Conservation (phyloP, 2,113 vertebrate species). For the Aldabrachelys gigantea region DNA sequence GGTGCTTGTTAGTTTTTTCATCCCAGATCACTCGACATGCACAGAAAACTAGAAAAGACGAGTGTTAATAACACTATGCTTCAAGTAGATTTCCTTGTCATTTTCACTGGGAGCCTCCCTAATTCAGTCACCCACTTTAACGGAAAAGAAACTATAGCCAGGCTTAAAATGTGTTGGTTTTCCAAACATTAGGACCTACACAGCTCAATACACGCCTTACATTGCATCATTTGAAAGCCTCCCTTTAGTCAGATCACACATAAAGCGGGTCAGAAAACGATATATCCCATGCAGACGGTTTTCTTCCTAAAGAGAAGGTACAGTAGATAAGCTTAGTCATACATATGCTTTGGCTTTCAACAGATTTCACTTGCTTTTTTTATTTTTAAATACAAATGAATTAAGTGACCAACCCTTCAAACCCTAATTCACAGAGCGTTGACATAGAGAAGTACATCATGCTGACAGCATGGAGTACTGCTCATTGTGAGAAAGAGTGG, state of each 20-base stretch:
- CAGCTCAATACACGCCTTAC: background rate
- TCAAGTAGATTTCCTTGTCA: conserved; percentile 54
- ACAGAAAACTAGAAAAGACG: conserved; percentile 71
- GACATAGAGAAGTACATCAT: background rate
- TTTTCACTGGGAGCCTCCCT: conserved; percentile 44
- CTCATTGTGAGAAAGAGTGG: background rate
- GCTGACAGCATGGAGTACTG: background rate
- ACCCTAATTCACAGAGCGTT: background rate
- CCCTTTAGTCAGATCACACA: background rate
- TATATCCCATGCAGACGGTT: background rate
- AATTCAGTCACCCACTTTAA: conserved; percentile 32
- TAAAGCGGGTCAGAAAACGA: background rate
- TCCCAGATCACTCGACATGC: conserved; percentile 77
- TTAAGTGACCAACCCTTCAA: background rate
- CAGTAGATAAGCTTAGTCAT: background rate
- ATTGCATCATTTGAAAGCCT: background rate
- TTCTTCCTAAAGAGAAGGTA: background rate
- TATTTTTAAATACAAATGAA: background rate
- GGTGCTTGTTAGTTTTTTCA: conserved; percentile 90
- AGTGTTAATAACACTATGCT: conserved; percentile 58
- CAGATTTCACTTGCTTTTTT: background rate
- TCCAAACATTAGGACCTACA: background rate
- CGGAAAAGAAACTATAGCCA: conserved; percentile 40
- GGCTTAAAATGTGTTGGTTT: conserved; percentile 25
- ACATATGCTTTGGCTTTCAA: background rate